These are phyloP conservation scores for Trichomycterus rosablanca DNA, from an alignment of 2,113 vertebrate genomes.

Conservation along the genomic window DNA sequence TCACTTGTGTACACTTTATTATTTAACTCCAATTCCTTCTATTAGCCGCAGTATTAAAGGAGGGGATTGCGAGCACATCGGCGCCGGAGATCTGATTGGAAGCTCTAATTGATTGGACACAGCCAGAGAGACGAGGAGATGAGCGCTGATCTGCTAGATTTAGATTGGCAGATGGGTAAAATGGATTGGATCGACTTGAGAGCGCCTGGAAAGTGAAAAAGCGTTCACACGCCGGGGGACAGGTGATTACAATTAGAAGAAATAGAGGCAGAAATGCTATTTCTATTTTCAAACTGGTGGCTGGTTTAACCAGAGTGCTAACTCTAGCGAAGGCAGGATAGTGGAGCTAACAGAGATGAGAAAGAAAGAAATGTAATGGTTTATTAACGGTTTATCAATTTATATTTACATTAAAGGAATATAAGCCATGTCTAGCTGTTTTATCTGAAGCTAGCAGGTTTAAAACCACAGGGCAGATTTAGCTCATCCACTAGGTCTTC, in stretches of 20 bases:
- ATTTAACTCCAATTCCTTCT: conserved; percentile 33
- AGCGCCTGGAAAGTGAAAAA: conserved; percentile 52
- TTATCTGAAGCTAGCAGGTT: too few species aligned
- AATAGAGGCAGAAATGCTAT: too few species aligned
- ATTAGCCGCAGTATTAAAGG: conserved; percentile 38
- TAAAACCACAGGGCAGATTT: too few species aligned
- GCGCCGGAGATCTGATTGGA: conserved; percentile 64
- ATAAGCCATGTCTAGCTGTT: too few species aligned
- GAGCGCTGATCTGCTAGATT: conserved; percentile 63
- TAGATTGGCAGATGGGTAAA: conserved; percentile 73
- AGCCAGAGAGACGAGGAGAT: conserved; percentile 60
- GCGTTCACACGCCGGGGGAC: conserved; percentile 35
- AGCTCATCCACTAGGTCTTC: too few species aligned
- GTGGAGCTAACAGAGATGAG: too few species aligned
- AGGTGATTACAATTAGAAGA: conserved; percentile 25
- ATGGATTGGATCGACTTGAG: conserved; percentile 70
- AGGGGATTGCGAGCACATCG: conserved; percentile 41
- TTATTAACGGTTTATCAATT: too few species aligned
- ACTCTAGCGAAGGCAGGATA: too few species aligned
- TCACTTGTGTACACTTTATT: conserved; percentile 28
- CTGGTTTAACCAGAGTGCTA: too few species aligned
- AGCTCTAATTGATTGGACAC: conserved; percentile 70
- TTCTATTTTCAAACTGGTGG: too few species aligned
- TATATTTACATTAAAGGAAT: too few species aligned
- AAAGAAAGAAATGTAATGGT: too few species aligned